Base-by-base conservation (phyloP, 2,797 vertebrate species). In the Danio kyathit region DNA sequence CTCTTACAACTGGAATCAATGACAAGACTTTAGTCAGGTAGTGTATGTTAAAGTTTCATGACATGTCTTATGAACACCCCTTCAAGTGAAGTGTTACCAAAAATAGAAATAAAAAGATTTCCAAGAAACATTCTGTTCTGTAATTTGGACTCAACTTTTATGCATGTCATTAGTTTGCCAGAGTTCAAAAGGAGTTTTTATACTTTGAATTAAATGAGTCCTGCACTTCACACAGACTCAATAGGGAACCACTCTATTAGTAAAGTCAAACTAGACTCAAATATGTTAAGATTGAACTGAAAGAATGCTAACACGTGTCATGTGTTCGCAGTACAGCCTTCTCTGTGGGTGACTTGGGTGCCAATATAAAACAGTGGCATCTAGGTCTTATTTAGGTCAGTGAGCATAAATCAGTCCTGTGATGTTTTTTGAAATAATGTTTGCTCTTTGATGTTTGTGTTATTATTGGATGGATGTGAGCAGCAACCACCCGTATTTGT, bases 371-470 rank as follows among this genome's bases (percentile, higher is more conserved):
- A 44, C 43, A 72, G 43, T 43, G 52, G 12, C 51, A 56, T 56
- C 51, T 6, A 56, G 52, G 70, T 72, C 54, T 44, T 72, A 72
- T 72, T 57, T 21, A 72, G 52, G 52, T 57, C 70, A 77, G 41
- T n/a, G 51, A 67, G 43, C 75, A 59, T 67, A 13, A 12, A 77
- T 48, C 51, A 57, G 11, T 29, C 17, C 40, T 43, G 40, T 43
- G 60, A 41, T 54, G 14, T 43, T 29, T 74, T 63, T 51, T 7
- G 0, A 56, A 77, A 67, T 67, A 67, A 67, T 59, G 10, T 67
- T 67, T 57, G 41, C 52, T 67, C 75, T 77, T 59, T 77, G 75
- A 77, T 77, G 75, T 77, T 66, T 57, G 6, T 56, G 51, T 66
- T 67, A 77, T 77, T 67, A 48, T 67, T 57, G 52, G 21, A 77